Percentiles rank a stretch among this genome's conserved stretches.
Conservation (phyloP, 2,888 invertebrate species). For the Sepiola atlantica region DNA sequence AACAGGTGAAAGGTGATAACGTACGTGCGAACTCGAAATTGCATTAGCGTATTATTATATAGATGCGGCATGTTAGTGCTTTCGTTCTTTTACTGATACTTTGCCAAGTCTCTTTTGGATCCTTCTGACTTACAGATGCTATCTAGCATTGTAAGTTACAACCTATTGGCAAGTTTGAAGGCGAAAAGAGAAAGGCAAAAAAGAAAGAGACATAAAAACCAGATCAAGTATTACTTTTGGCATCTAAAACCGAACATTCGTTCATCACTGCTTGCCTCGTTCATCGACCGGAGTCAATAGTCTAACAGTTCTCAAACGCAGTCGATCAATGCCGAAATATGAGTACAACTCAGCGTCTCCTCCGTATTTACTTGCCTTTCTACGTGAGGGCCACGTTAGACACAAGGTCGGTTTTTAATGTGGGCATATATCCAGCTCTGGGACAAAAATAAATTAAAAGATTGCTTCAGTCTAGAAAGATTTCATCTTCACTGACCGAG, state of each 20-base stretch:
- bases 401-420: no score
- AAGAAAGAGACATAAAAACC: not conserved
- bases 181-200: no score
- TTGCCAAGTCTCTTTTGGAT: not conserved
- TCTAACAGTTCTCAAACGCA: not conserved
- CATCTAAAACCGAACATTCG: constrained; percentile 4
- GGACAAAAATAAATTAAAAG: no score
- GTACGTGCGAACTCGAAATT: no score
- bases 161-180: constrained; percentile 3
- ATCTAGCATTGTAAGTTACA: not conserved
- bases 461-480: no score
- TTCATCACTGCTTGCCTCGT: not conserved
- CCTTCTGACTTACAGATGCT: not conserved
- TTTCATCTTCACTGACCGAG: no score
- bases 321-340: not conserved
- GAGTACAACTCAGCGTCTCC: not conserved
- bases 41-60: no score
- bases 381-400: no score
- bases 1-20: no score
- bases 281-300: not conserved
- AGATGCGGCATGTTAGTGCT: not conserved
- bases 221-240: not conserved
- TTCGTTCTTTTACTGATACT: not conserved
- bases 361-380: no score
- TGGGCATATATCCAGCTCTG: no score